phyloP scores from a whole-genome alignment of 2,113 vertebrate species.

The Typhlomys cinereus region DNA sequence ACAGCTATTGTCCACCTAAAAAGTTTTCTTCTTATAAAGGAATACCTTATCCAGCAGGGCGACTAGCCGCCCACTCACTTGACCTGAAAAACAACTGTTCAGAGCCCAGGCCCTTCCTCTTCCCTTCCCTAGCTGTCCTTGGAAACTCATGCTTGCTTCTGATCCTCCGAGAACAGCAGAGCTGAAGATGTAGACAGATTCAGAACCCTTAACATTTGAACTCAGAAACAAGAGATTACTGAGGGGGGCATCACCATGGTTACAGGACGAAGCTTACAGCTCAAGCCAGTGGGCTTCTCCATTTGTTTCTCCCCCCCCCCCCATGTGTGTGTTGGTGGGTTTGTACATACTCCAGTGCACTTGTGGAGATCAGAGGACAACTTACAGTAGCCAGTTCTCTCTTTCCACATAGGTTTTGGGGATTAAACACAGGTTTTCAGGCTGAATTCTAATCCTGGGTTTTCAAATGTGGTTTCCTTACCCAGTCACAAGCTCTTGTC shows the following conservation, averaged over 20 bases:
- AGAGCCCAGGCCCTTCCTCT: neutral
- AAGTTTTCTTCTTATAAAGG: neutral
- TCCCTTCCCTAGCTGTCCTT: neutral
- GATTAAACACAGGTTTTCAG: no score
- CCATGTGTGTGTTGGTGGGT: no score
- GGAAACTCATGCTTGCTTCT: neutral
- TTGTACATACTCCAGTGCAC: no score
- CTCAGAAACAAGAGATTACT: neutral
- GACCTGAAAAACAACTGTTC: neutral
- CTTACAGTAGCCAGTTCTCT: no score
- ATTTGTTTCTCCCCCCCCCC: no score
- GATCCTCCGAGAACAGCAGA: neutral
- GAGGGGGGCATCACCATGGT: neutral
- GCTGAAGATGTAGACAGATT: neutral
- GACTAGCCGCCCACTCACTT: neutral
- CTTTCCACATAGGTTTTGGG: no score
- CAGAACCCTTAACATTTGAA: neutral
- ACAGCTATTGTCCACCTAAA: neutral
- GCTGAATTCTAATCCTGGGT: neutral
- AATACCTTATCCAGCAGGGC: neutral
- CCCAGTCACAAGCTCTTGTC: neutral
- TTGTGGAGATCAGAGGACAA: no score
- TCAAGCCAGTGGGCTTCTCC: neutral
- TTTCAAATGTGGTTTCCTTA: neutral
- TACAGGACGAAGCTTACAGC: neutral